A percentile compares a stretch with the other conserved stretches of the same genome.
These are phyloP conservation scores for Brachyhypopomus occidentalis DNA, from an alignment of 2,113 vertebrate species.

Conservation along the genomic window DNA sequence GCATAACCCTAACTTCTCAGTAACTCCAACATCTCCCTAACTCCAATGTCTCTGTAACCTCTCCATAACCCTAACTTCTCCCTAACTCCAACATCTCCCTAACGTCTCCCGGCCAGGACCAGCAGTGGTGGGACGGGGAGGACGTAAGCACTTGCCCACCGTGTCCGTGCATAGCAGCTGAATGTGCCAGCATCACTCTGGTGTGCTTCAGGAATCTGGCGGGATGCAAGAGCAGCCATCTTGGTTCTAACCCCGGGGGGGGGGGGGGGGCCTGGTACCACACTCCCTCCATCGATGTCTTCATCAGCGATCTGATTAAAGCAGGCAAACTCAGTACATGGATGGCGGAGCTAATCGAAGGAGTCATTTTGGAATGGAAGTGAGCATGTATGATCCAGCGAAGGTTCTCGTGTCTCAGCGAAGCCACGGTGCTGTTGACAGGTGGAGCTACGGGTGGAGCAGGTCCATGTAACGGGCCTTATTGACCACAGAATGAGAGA, in stretches of 20 bases:
- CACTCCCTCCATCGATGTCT: background rate
- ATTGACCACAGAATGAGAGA: constrained; percentile 27
- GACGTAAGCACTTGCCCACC: too few relatives aligned
- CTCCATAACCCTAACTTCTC: too few relatives aligned
- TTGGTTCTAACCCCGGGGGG: too few relatives aligned
- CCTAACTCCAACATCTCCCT: too few relatives aligned
- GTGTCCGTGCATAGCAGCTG: constrained; percentile 13
- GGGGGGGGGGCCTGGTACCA: too few relatives aligned
- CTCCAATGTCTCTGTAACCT: too few relatives aligned
- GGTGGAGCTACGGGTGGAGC: background rate
- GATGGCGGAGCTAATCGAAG: constrained; percentile 14
- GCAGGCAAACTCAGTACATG: constrained; percentile 21
- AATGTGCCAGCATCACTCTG: constrained; percentile 19
- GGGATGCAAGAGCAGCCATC: constrained; percentile 19
- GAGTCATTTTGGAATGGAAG: constrained; percentile 26
- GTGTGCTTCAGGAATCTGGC: background rate
- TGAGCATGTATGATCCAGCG: constrained; percentile 22
- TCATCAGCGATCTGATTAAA: constrained; percentile 33
- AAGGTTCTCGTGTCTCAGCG: constrained; percentile 2
- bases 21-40: too few relatives aligned
- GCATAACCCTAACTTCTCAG: too few relatives aligned
- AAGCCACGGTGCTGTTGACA: constrained; percentile 27
- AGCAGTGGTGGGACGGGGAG: too few relatives aligned
- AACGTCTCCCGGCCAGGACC: too few relatives aligned
- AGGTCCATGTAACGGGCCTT: constrained; percentile 32